Conservation (phyloP, 2,888 invertebrate species). For the Drosophila sordidapex region DNA sequence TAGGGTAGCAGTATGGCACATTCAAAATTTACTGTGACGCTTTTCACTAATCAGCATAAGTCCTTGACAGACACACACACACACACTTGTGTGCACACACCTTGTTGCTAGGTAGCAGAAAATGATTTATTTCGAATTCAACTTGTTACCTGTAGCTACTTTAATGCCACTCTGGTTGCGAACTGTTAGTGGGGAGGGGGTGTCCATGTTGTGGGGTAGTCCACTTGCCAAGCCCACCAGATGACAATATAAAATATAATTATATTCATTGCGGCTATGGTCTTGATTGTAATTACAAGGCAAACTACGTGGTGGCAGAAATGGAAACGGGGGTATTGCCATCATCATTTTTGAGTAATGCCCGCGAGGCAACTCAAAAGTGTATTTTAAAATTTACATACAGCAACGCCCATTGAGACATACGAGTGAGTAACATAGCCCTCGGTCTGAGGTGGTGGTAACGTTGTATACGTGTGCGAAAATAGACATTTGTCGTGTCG, state of each 20-base stretch:
- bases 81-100: conserved; percentile 6
- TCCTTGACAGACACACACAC: conserved; percentile 59
- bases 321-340: conserved; percentile 23
- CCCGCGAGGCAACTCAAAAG: conserved; percentile 74
- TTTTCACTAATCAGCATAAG: conserved; percentile 80
- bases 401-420: conserved; percentile 59
- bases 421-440: conserved; percentile 18
- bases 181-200: neutral
- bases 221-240: conserved; percentile 39
- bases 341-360: conserved; percentile 56
- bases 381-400: conserved; percentile 72
- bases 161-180: conserved; percentile 50
- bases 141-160: conserved; percentile 73
- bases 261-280: conserved; percentile 77
- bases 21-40: conserved; percentile 76
- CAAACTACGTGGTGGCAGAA: conserved; percentile 58
- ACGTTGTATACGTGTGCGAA: conserved; percentile 20
- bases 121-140: conserved; percentile 74
- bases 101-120: conserved; percentile 53
- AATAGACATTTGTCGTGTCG: conserved; percentile 60
- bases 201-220: neutral
- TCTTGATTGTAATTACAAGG: conserved; percentile 77
- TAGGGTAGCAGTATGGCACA: conserved; percentile 22
- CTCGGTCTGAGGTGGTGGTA: neutral
- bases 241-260: conserved; percentile 77